Evolutionary conservation across 2,797 vertebrate genomes (phyloP).

Genomic region (Rhabdomys pumilio): DNA sequence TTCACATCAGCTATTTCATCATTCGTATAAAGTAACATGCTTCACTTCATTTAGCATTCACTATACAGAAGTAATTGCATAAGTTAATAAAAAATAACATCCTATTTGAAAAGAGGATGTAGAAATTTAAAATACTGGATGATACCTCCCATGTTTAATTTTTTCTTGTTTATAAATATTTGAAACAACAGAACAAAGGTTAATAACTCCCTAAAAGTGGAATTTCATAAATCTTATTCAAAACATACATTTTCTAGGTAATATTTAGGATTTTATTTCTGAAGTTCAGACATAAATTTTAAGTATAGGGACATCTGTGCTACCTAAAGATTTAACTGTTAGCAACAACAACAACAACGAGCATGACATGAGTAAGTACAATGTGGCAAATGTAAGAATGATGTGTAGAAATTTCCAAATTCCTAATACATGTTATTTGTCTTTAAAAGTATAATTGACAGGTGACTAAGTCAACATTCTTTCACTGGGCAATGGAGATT

Average conservation of each 20-base stretch:
- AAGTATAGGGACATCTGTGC: not conserved
- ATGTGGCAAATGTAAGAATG: not conserved
- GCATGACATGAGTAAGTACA: not conserved
- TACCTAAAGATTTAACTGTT: not conserved
- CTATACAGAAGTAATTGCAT: not conserved
- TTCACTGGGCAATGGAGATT: not conserved
- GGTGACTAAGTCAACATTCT: not conserved
- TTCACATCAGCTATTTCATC: not conserved
- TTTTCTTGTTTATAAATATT: conserved; percentile 44
- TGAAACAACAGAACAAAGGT: not conserved
- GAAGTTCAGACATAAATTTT: not conserved
- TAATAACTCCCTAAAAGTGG: not conserved
- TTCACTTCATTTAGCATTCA: not conserved
- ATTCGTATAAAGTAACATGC: not conserved
- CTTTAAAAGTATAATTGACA: not conserved
- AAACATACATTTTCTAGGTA: conserved; percentile 27
- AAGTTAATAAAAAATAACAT: not conserved
- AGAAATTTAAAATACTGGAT: conserved; percentile 17
- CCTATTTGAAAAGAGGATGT: not conserved
- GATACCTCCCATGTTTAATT: not conserved
- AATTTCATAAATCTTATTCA: not conserved
- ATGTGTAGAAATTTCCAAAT: not conserved
- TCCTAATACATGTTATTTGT: not conserved
- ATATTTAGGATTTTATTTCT: not conserved
- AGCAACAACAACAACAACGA: not conserved